Base-by-base conservation (phyloP, 2,888 invertebrate species). In the Baccha elongata region DNA sequence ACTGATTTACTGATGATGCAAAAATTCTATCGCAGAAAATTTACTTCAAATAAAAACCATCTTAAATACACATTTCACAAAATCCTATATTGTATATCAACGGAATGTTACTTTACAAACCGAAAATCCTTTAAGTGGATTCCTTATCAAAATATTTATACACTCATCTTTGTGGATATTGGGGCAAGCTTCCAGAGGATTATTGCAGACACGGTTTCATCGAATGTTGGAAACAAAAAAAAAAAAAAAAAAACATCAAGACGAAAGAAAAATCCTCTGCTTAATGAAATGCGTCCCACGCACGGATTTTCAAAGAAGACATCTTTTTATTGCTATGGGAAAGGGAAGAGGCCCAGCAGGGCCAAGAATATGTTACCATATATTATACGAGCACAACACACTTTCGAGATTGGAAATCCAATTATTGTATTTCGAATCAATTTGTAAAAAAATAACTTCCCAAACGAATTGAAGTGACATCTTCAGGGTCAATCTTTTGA, bases 391-490 rank as follows among this genome's bases (percentile, higher is more conserved):
- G 1, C 21, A 37, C 55, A 13, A 5, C 23, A 40, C 58, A 15
- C 37, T 21, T 42, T 11, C 21, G 5, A 32, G 32, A n/a, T n/a
- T n/a, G n/a, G n/a, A n/a, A n/a, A 50, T 58, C 65, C 58, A 65
- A 65, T 74, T n/a, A n/a, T n/a, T 74, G 50, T 74, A 35, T 58
- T 40, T 44, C 21, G 37, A 65, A 64, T 58, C 32, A 65, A 65
- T 48, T 65, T 55, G 58, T 29, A 58, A 40, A n/a, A n/a, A n/a
- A 48, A 50, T 48, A n/a, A 40, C 40, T n/a, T 58, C 37, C 8
- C 42, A 48, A 13, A 13, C 19, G 8, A 21, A 15, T 7, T 46
- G 35, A 13, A 32, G 19, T 13, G 13, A 68, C 53, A 55, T 21
- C 35, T 23, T 10, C 19, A 17, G 46, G 37, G 40, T 40, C 3